Conservation (phyloP, 2,888 invertebrate species). For the Aporophyla nigra region DNA sequence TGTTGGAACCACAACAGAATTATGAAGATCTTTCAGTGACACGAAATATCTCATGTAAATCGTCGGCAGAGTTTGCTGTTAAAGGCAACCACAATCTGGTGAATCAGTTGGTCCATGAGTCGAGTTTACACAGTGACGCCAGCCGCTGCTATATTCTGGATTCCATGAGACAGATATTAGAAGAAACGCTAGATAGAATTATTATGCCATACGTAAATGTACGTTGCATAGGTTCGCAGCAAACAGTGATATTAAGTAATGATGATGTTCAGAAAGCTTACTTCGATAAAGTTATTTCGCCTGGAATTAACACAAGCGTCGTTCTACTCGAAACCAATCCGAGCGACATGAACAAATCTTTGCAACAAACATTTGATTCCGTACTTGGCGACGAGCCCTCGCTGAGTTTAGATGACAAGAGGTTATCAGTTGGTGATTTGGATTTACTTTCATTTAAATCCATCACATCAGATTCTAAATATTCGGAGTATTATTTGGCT, state of each 20-base stretch:
- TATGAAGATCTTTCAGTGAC: conserved; percentile 30
- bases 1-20: conserved; percentile 63
- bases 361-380: conserved; percentile 72
- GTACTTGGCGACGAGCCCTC: conserved; percentile 68
- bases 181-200: conserved; percentile 76
- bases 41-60: conserved; percentile 21
- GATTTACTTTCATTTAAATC: conserved; percentile 82
- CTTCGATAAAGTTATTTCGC: conserved; percentile 64
- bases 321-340: conserved; percentile 66
- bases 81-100: conserved; percentile 63
- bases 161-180: conserved; percentile 75
- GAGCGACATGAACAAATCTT: conserved; percentile 68
- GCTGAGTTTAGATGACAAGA: conserved; percentile 66
- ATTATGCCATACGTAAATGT: conserved; percentile 55
- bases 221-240: conserved; percentile 61
- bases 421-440: conserved; percentile 69
- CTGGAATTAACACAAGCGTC: conserved; percentile 70
- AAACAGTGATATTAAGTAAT: conserved; percentile 69
- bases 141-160: conserved; percentile 52
- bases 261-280: conserved; percentile 52
- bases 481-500: conserved; percentile 80
- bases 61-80: conserved; percentile 9
- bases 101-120: conserved; percentile 65
- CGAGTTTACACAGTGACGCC: conserved; percentile 56
- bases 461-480: conserved; percentile 75